These are phyloP conservation scores for Andrena minutula DNA, from an alignment of 2,888 invertebrate genomes.

Conservation along the genomic window DNA sequence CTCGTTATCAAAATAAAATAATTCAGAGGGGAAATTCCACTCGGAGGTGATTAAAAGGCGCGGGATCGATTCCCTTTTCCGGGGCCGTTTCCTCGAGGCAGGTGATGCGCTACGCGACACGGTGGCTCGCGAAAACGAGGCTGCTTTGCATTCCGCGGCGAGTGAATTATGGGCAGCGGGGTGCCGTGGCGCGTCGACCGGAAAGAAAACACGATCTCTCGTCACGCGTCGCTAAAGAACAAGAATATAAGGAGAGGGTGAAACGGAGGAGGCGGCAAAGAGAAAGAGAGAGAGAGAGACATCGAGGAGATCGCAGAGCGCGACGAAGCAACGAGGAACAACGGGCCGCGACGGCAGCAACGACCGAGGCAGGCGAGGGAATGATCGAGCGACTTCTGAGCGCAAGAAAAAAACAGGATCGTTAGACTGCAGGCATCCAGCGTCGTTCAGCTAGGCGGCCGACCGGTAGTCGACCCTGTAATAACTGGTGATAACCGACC, in stretches of 20 bases:
- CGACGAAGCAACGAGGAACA: conserved; percentile 28
- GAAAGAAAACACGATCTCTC: conserved; percentile 78
- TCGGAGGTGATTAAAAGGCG: no score
- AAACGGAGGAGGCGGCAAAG: conserved; percentile 15
- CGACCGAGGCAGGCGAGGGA: conserved; percentile 17
- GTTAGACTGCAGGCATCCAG: conserved; percentile 34
- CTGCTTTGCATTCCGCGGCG: conserved; percentile 68
- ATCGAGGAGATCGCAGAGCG: conserved; percentile 15
- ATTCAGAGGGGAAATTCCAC: no score
- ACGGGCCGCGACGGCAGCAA: conserved; percentile 18
- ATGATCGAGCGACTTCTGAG: conserved; percentile 39
- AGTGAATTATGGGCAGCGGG: conserved; percentile 65
- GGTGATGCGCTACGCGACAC: conserved; percentile 33
- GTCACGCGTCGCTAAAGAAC: conserved; percentile 76
- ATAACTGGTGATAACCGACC: conserved; percentile 70
- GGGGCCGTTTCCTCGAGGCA: conserved; percentile 25
- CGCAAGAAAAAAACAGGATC: conserved; percentile 36
- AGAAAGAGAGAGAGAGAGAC: background rate
- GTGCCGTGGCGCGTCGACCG: conserved; percentile 68
- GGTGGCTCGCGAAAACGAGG: conserved; percentile 30
- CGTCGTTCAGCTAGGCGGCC: conserved; percentile 35
- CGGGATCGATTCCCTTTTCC: background rate
- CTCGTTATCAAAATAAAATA: no score
- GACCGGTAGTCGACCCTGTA: conserved; percentile 66
- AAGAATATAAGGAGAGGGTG: conserved; percentile 45